Evolutionary conservation across 2,888 invertebrate species (phyloP).

Genomic region (Zaprionus lineosus): DNA sequence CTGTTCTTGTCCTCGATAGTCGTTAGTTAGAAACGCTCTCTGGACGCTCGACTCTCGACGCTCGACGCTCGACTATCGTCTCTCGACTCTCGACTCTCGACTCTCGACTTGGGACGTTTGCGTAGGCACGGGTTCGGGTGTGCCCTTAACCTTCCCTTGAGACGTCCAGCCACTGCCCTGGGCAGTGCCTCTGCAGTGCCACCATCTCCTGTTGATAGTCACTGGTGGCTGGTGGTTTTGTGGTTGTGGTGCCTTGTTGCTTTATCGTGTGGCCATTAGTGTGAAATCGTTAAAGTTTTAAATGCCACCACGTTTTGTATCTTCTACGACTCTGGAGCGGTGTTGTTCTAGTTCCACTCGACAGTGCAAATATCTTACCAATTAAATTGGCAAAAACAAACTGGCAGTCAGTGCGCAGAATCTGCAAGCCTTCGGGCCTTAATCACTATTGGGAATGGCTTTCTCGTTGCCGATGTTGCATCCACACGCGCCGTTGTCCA

Average conservation of each 20-base stretch:
- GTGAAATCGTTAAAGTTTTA: constrained; percentile 73
- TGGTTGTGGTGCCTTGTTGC: constrained; percentile 16
- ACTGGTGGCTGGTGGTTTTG: not conserved
- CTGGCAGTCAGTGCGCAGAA: constrained; percentile 29
- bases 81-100: too few species aligned
- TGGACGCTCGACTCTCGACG: too few species aligned
- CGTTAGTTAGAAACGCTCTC: constrained; percentile 68
- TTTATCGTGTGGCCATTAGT: constrained; percentile 73
- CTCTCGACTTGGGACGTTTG: too few species aligned
- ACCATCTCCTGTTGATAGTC: not conserved
- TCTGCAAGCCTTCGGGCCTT: constrained; percentile 46
- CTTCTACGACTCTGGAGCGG: constrained; percentile 16
- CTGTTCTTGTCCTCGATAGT: constrained; percentile 40
- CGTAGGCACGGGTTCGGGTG: constrained; percentile 49
- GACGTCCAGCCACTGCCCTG: constrained; percentile 4
- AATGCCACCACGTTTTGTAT: constrained; percentile 72
- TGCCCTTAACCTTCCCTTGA: constrained; percentile 34
- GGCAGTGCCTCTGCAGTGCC: constrained; percentile 2
- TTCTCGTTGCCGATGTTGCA: not conserved
- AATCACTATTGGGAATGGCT: constrained; percentile 49
- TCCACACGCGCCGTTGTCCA: constrained; percentile 36
- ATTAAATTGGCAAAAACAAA: constrained; percentile 62
- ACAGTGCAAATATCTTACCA: constrained; percentile 60
- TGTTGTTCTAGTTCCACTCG: constrained; percentile 49
- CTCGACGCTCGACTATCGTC: too few species aligned